A percentile compares a stretch with the other conserved stretches of the same genome.
These are phyloP conservation scores for Corythaixoides concolor DNA, from an alignment of 2,113 vertebrate species.

Conservation along the genomic window DNA sequence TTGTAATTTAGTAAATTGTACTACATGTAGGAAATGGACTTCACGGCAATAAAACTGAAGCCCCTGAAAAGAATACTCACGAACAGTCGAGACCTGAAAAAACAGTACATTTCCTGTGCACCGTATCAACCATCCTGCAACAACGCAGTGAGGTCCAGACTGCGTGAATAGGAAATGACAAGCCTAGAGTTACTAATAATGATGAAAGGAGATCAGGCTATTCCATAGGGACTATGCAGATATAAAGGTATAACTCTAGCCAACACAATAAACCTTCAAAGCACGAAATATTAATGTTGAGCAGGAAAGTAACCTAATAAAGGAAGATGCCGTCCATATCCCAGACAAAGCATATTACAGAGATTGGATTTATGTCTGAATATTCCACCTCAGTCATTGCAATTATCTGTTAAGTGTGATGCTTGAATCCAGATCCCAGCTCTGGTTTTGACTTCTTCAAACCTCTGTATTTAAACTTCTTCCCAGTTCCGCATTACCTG, in stretches of 20 bases:
- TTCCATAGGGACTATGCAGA: not conserved
- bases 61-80: slow-evolving; percentile 39
- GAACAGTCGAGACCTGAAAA: slow-evolving; percentile 44
- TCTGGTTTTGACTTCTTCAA: not conserved
- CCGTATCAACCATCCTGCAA: not conserved
- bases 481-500: not conserved
- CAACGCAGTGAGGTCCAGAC: not conserved
- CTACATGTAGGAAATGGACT: slow-evolving; percentile 70
- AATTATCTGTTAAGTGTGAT: slow-evolving; percentile 29
- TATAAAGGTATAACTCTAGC: slow-evolving; percentile 48
- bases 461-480: not conserved
- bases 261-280: slow-evolving; percentile 62
- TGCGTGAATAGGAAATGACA: slow-evolving; percentile 38
- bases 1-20: slow-evolving; percentile 63
- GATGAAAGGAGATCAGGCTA: slow-evolving; percentile 24
- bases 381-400: slow-evolving; percentile 17
- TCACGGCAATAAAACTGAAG: slow-evolving; percentile 43
- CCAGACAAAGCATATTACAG: slow-evolving; percentile 52
- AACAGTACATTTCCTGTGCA: slow-evolving; percentile 66
- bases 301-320: slow-evolving; percentile 64
- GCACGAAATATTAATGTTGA: slow-evolving; percentile 29
- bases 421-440: not conserved
- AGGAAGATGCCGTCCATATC: slow-evolving; percentile 51
- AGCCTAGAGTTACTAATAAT: not conserved
- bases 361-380: slow-evolving; percentile 37